These are phyloP conservation scores for Tupaia tana DNA, from an alignment of 2,113 vertebrate species.

Conservation along the genomic window DNA sequence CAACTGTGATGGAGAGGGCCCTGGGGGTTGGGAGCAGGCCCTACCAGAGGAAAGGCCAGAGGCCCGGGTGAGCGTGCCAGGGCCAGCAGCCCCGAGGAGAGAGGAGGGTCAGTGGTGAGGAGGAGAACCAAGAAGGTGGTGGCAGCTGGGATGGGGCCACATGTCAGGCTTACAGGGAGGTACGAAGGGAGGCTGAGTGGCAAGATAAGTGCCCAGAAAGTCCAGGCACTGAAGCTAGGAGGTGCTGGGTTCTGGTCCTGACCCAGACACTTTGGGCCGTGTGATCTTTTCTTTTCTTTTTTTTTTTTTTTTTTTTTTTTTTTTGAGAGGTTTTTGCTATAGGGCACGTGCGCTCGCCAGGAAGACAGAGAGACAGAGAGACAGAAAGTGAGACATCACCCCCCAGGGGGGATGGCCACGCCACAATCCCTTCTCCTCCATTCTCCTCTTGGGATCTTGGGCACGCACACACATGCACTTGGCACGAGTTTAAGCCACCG, in stretches of 20 bases:
- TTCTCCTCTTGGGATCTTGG: too few relatives aligned
- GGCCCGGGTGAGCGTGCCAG: background rate
- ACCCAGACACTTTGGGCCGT: background rate
- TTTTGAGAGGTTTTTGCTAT: too few relatives aligned
- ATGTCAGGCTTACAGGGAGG: background rate
- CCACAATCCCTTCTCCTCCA: too few relatives aligned
- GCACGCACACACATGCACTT: too few relatives aligned
- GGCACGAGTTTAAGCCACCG: too few relatives aligned
- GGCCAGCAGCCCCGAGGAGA: background rate
- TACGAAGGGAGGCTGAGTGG: rapidly evolving
- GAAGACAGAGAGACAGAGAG: too few relatives aligned
- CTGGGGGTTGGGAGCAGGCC: background rate
- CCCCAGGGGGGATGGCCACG: too few relatives aligned
- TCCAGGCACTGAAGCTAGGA: too few relatives aligned
- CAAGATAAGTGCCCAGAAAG: background rate
- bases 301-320: too few relatives aligned
- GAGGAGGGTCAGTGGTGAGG: background rate
- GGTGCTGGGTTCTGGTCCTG: background rate
- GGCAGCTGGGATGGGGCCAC: background rate
- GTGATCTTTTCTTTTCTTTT: background rate
- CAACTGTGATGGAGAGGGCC: background rate
- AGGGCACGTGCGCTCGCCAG: too few relatives aligned
- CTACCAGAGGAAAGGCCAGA: background rate
- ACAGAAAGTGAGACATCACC: too few relatives aligned
- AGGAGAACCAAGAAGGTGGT: background rate